Conservation (phyloP, 2,797 vertebrate species). For the Enteromius anoplus region DNA sequence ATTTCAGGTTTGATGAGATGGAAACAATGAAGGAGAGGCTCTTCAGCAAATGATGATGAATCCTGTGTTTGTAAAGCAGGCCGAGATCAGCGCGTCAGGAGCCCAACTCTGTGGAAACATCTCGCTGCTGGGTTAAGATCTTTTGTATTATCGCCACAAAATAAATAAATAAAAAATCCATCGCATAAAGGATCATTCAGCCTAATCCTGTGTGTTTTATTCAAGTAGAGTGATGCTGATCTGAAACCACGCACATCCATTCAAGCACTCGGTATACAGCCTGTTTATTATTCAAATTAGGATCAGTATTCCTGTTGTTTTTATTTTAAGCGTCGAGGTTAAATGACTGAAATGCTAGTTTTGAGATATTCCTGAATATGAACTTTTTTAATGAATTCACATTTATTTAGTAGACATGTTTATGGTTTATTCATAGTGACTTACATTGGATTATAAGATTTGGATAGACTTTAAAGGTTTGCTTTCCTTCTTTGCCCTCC, state of each 20-base stretch:
- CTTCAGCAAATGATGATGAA: slow-evolving; percentile 52
- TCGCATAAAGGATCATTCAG: slow-evolving; percentile 27
- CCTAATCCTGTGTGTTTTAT: slow-evolving; percentile 49
- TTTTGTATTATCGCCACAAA: slow-evolving; percentile 29
- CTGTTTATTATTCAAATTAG: slow-evolving; percentile 40
- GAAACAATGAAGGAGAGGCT: slow-evolving; percentile 56
- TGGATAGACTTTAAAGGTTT: background rate
- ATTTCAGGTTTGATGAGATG: slow-evolving; percentile 47
- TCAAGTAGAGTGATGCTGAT: slow-evolving; percentile 33
- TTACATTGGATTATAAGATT: background rate
- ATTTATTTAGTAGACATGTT: background rate
- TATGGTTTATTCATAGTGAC: background rate
- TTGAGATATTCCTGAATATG: background rate
- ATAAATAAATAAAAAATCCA: slow-evolving; percentile 32
- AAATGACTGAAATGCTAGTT: background rate
- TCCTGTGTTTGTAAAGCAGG: slow-evolving; percentile 52
- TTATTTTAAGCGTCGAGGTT: slow-evolving; percentile 17
- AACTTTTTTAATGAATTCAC: background rate
- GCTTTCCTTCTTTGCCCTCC: background rate
- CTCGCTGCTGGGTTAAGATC: slow-evolving; percentile 43
- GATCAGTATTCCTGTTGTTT: slow-evolving; percentile 18
- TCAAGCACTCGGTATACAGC: slow-evolving; percentile 14
- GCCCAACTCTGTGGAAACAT: slow-evolving; percentile 37
- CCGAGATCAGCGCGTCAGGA: slow-evolving; percentile 45
- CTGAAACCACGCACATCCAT: slow-evolving; percentile 27